Conservation (phyloP, 2,797 vertebrate species). For the Coregonus sp. region DNA sequence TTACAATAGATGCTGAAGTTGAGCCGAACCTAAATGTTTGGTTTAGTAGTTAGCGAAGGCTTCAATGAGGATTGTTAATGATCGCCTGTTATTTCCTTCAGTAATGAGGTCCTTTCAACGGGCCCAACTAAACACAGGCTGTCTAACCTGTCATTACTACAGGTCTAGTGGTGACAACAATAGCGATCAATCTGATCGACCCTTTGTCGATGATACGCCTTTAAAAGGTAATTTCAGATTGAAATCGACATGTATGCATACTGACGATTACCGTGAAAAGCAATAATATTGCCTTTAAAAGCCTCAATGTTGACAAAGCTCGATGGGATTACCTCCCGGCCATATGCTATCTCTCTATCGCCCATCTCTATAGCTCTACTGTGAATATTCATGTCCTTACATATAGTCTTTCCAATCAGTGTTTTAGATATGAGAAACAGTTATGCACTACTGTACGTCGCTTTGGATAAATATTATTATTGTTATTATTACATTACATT, state of each 20-base stretch:
- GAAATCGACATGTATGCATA: too few species aligned
- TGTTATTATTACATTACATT: neutral
- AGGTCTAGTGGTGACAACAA: neutral
- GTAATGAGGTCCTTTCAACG: neutral
- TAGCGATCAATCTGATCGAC: neutral
- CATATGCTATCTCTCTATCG: neutral
- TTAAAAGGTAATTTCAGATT: too few species aligned
- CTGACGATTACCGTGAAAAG: too few species aligned
- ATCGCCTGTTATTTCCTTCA: neutral
- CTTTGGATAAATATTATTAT: neutral
- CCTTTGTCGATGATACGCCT: too few species aligned
- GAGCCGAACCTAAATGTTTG: neutral
- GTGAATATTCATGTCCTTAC: neutral
- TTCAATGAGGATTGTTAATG: neutral
- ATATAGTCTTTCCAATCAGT: neutral
- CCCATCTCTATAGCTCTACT: neutral
- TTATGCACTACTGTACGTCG: neutral
- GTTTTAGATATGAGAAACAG: neutral
- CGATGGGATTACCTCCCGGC: too few species aligned
- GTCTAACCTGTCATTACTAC: neutral
- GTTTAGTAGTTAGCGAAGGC: neutral
- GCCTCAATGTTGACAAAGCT: too few species aligned
- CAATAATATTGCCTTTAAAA: too few species aligned
- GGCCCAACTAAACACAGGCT: neutral
- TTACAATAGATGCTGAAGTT: neutral